Evolutionary conservation across 2,797 vertebrate species (phyloP).

Genomic region (Sylvia borin): DNA sequence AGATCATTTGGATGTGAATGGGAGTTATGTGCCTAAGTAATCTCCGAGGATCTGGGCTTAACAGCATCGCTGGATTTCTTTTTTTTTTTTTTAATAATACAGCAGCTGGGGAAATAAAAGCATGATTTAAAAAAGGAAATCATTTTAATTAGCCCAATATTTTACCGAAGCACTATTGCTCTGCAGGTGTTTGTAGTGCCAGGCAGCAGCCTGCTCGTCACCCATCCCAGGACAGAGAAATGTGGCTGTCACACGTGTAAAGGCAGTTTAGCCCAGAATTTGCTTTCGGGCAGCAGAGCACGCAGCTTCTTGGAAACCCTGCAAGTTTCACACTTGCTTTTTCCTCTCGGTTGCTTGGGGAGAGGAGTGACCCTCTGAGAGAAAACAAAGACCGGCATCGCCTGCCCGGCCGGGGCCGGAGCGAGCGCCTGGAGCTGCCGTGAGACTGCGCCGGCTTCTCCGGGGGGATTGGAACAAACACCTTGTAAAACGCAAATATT

Average conservation of each 20-base stretch:
- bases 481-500: slow-evolving; percentile 43
- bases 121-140: not conserved
- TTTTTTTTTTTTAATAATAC: not conserved
- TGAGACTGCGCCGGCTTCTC: not conserved
- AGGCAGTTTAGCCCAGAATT: not conserved
- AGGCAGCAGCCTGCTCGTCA: not conserved
- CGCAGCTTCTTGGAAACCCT: not conserved
- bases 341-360: not conserved
- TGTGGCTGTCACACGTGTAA: accelerated
- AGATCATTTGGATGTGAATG: not conserved
- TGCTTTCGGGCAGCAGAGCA: not conserved
- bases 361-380: not conserved
- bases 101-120: not conserved
- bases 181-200: not conserved
- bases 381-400: not conserved
- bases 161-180: not conserved
- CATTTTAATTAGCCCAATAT: not conserved
- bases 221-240: not conserved
- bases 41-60: not conserved
- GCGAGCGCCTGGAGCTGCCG: not conserved
- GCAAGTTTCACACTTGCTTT: slow-evolving; percentile 6
- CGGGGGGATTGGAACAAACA: not conserved
- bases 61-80: not conserved
- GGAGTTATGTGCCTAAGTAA: not conserved
- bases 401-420: not conserved